phyloP scores from a whole-genome alignment of 2,888 invertebrate species.

The Hydrotaea diabolus region DNA sequence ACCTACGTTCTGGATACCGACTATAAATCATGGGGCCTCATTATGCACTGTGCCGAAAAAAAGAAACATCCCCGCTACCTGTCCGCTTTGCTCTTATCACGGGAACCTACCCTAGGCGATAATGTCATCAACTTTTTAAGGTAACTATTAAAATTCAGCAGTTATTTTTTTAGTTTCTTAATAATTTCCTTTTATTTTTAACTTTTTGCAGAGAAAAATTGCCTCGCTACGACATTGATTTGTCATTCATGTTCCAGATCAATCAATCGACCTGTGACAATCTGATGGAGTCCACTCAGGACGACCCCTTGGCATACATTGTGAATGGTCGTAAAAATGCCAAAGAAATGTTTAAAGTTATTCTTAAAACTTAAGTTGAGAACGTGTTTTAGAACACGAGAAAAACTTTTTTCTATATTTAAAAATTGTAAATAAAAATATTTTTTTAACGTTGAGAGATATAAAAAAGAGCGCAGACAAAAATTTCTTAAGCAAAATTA shows the following conservation, averaged over 20 bases:
- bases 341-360: conserved; percentile 75
- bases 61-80: conserved; percentile 88
- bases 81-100: conserved; percentile 90
- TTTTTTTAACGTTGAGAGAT: background rate
- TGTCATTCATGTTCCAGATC: conserved; percentile 92
- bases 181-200: conserved; percentile 1
- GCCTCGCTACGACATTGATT: conserved; percentile 89
- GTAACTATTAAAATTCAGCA: too few relatives aligned
- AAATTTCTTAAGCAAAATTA: too few relatives aligned
- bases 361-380: conserved; percentile 67
- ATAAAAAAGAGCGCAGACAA: too few relatives aligned
- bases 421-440: background rate
- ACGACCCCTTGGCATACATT: conserved; percentile 79
- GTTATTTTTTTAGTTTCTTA: conserved; percentile 2
- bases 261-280: conserved; percentile 84
- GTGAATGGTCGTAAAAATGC: conserved; percentile 75
- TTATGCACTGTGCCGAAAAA: conserved; percentile 94
- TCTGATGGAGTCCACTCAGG: conserved; percentile 76
- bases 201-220: conserved; percentile 77
- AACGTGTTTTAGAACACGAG: too few relatives aligned
- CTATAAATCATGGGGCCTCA: conserved; percentile 90
- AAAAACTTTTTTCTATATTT: background rate
- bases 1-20: conserved; percentile 93
- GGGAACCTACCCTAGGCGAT: conserved; percentile 82
- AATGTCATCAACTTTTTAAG: conserved; percentile 82